Evolutionary conservation across 2,888 invertebrate species (phyloP), one percentile per base, ranked within the genome.

Genomic region (Schizotus pectinicornis): DNA sequence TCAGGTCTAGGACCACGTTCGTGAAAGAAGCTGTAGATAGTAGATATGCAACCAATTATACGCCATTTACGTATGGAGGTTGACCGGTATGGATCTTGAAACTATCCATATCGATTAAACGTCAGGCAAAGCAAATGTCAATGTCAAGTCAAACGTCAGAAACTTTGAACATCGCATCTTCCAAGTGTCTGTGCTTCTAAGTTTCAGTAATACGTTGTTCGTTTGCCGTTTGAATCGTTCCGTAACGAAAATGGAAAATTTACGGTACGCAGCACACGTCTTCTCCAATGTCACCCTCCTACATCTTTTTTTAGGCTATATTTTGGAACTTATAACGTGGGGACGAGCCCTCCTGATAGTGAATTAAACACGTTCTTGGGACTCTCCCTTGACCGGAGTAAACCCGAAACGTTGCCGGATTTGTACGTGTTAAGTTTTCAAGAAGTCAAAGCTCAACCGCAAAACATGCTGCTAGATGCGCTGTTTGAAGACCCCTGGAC

Each of bases 311-410:
- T 34, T 79, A 92, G 90, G 75, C 81, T 94, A 64, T 92, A 92
- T 78, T 85, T 94, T 70, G 87, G 90, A 39, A 95, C 95, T 37
- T 96, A 93, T 88, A 96, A 96, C 84, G 95, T 96, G 49, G 94
- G 92, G 34, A 90, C 92, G 0, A 88, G 86, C 72, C 90, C 91
- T 30, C 87, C 87, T 32, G 88, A 91, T 76, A 80, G 89, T 13
- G 84, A 86, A 65, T 81, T 95, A 30, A 84, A 86, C 67, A 86
- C 87, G 37, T 80, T 94, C 42, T 77, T 94, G 48, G 86, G 88
- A 45, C 81, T 94, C 49, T 85, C 86, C 56, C 81, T 83, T 7
- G 56, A 68, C 37, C 52, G 83, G 57, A 86, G 86, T 65, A 84
- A 85, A 66, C 84, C 86, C 49, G 85, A 84, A 70, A 81, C 81